Conservation (phyloP, 1,140 invertebrate species). For the Zaprionus lachaisei region DNA sequence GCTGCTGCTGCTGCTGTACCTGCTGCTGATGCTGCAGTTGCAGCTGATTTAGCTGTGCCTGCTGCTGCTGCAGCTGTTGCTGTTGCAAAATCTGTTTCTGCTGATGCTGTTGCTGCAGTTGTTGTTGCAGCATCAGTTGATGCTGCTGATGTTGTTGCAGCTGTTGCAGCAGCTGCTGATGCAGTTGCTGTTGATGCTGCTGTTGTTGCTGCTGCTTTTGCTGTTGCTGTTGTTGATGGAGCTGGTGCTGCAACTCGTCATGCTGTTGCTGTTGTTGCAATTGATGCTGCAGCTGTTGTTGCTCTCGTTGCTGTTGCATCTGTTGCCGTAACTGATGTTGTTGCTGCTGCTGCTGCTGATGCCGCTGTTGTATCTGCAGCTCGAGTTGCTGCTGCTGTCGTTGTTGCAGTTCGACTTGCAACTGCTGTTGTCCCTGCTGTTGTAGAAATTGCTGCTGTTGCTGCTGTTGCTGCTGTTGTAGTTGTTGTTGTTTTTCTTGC, state of each 20-base stretch:
- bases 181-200: background rate
- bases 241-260: background rate
- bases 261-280: background rate
- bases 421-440: conserved; percentile 6
- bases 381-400: background rate
- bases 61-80: conserved; percentile 22
- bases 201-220: conserved; percentile 5
- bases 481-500: background rate
- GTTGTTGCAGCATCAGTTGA: conserved; percentile 1
- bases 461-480: background rate
- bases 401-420: background rate
- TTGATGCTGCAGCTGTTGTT: background rate
- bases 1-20: conserved; percentile 18
- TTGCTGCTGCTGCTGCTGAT: conserved; percentile 1
- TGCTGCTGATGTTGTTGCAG: background rate
- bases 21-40: conserved; percentile 14
- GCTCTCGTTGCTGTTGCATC: background rate
- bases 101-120: conserved; percentile 7
- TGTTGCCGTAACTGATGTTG: background rate
- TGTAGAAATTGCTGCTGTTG: background rate
- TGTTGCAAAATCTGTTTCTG: conserved; percentile 6
- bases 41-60: conserved; percentile 1
- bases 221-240: background rate
- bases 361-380: background rate
- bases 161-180: background rate